Conservation (phyloP, 1,140 invertebrate genomes). For the Sycobia sp. region DNA sequence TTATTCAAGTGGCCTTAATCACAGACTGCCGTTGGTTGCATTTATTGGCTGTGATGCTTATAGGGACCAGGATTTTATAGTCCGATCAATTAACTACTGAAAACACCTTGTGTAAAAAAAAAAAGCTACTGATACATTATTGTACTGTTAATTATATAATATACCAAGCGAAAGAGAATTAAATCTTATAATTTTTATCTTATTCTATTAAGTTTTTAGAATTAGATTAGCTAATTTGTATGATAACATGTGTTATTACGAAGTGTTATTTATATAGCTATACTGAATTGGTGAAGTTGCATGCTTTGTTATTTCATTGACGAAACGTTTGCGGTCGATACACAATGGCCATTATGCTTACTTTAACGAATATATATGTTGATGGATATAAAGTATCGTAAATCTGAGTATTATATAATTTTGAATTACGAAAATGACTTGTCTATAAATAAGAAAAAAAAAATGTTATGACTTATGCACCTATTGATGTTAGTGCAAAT, state of each 20-base stretch:
- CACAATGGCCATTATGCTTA: too few species aligned
- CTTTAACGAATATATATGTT: too few species aligned
- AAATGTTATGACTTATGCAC: conserved; percentile 15
- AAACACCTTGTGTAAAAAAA: background rate
- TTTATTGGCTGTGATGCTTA: conserved; percentile 63
- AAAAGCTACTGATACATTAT: background rate
- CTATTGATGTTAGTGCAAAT: conserved; percentile 21
- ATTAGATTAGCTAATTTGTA: too few species aligned
- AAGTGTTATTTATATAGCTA: too few species aligned
- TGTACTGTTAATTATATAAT: background rate
- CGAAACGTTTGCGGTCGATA: too few species aligned
- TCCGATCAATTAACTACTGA: conserved; percentile 3
- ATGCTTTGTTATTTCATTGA: too few species aligned
- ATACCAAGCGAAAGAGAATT: background rate
- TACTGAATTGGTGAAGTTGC: too few species aligned
- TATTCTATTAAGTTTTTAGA: too few species aligned
- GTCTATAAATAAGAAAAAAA: background rate
- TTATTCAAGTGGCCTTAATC: conserved; percentile 57
- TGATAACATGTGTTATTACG: too few species aligned
- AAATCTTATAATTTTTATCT: conserved; percentile 3
- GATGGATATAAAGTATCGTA: background rate
- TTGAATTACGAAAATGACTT: conserved; percentile 2
- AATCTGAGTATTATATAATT: conserved; percentile 19
- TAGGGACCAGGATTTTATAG: conserved; percentile 56
- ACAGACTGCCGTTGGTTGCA: conserved; percentile 58